A percentile compares a stretch with the other conserved stretches of the same genome.
These are phyloP conservation scores for Gisinianus flammeolus DNA, from an alignment of 2,888 invertebrate species.

Conservation along the genomic window DNA sequence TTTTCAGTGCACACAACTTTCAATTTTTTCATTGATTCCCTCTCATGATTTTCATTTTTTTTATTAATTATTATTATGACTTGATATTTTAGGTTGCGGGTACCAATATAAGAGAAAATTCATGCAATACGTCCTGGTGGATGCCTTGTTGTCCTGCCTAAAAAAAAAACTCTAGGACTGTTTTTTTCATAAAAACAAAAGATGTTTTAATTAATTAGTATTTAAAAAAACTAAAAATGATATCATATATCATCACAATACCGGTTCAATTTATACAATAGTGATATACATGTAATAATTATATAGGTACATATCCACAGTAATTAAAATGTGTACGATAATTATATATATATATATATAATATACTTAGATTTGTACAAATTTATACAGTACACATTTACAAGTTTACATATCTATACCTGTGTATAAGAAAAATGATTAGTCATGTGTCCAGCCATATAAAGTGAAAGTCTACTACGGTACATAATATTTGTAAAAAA, in stretches of 20 bases:
- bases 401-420: too few species aligned
- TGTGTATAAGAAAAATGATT: too few species aligned
- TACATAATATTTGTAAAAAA: too few species aligned
- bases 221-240: neutral
- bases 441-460: neutral
- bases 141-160: constrained; percentile 69
- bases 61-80: neutral
- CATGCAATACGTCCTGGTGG: constrained; percentile 73
- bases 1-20: neutral
- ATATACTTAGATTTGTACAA: neutral
- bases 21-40: neutral
- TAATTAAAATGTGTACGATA: neutral
- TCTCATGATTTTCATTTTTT: neutral
- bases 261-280: neutral
- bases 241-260: neutral
- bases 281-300: neutral
- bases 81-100: neutral
- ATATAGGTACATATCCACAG: too few species aligned
- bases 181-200: neutral
- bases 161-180: neutral
- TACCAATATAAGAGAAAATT: constrained; percentile 73
- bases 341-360: neutral
- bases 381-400: neutral
- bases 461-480: neutral
- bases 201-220: neutral